These are phyloP conservation scores for Melanargia galathea DNA, from an alignment of 2,888 invertebrate genomes.

Conservation along the genomic window DNA sequence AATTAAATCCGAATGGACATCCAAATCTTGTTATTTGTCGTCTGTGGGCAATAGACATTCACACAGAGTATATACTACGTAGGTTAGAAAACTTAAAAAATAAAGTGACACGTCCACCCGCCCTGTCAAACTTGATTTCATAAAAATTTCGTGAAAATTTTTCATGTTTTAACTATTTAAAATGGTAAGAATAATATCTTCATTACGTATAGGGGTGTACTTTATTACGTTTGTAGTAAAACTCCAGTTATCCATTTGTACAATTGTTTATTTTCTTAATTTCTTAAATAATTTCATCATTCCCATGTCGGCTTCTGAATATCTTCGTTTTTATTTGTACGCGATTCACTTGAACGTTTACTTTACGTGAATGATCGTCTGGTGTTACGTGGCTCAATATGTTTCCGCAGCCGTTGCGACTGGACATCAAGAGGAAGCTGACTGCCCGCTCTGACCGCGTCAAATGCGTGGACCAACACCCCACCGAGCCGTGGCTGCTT, in stretches of 20 bases:
- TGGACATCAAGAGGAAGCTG: conserved; percentile 99
- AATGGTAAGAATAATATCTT: conserved; percentile 65
- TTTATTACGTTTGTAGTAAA: conserved; percentile 25
- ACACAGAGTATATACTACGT: no score
- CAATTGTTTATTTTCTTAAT: no score
- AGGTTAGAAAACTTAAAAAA: no score
- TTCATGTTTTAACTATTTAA: conserved; percentile 74
- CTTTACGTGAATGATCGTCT: no score
- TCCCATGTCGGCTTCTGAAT: conserved; percentile 60
- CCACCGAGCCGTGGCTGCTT: conserved; percentile 99
- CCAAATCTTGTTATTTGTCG: no score
- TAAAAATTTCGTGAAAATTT: conserved; percentile 59
- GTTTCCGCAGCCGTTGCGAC: conserved; percentile 90
- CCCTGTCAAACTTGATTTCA: conserved; percentile 69
- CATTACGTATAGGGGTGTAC: conserved; percentile 40
- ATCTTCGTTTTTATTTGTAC: conserved; percentile 42
- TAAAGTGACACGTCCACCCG: conserved; percentile 75
- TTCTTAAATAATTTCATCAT: no score
- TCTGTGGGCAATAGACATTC: no score
- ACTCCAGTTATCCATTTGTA: conserved; percentile 29
- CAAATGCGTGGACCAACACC: conserved; percentile 98
- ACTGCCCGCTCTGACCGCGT: conserved; percentile 99
- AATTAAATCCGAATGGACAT: no score
- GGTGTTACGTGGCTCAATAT: conserved; percentile 44
- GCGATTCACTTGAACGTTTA: conserved; percentile 36